phyloP scores from a whole-genome alignment of 2,797 vertebrate genomes.

The Spinus pinus region DNA sequence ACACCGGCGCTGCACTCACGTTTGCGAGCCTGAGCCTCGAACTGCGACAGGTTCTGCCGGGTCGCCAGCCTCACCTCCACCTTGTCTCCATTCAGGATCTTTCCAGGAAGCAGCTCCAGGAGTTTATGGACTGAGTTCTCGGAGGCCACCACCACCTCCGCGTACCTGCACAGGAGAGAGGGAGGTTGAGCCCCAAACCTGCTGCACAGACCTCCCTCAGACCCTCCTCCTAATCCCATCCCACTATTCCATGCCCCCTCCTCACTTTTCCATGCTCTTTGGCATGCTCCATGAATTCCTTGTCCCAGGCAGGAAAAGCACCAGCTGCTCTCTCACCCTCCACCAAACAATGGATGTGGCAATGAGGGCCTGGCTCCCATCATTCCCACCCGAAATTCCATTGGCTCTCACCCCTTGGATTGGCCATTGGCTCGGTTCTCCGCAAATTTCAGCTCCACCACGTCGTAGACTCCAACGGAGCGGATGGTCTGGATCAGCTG shows the following conservation, averaged over 20 bases:
- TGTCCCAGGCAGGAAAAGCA: not conserved
- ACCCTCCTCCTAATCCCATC: not conserved
- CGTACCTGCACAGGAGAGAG: conserved; percentile 76
- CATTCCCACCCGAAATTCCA: accelerated
- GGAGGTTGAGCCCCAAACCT: accelerated
- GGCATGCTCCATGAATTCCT: not conserved
- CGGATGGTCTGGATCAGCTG: conserved; percentile 85
- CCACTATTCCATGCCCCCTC: accelerated
- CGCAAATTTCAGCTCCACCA: conserved; percentile 89
- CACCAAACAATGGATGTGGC: accelerated
- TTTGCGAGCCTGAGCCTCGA: conserved; percentile 90
- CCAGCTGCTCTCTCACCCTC: accelerated
- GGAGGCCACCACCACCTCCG: conserved; percentile 89
- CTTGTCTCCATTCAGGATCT: conserved; percentile 86
- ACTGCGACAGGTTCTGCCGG: conserved; percentile 85
- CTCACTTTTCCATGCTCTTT: not conserved
- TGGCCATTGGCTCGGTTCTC: conserved; percentile 94
- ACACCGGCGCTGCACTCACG: conserved; percentile 78
- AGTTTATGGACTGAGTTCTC: conserved; percentile 86
- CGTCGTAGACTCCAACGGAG: conserved; percentile 86
- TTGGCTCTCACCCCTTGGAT: conserved; percentile 87
- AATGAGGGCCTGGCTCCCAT: accelerated
- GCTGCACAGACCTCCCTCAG: accelerated
- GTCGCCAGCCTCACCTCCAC: conserved; percentile 89
- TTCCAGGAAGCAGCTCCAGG: conserved; percentile 86